Base-by-base conservation (phyloP, 2,797 vertebrate genomes). In the Halcyon badia region DNA sequence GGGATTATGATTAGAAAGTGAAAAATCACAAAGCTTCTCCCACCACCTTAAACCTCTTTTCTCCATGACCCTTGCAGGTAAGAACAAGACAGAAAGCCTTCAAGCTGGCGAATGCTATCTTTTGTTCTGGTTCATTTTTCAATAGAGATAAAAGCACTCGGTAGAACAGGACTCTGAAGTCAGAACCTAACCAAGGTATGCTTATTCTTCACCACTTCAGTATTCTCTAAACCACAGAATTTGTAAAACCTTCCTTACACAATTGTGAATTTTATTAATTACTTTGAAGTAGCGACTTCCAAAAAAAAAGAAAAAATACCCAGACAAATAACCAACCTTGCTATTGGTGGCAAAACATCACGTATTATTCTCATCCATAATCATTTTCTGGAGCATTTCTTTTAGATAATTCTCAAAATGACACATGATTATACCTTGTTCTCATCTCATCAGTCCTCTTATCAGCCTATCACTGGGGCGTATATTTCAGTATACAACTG, bases 1-100 rank as follows among this genome's bases (percentile, higher is more conserved):
- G 81, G 48, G 70, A 90, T 69, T 83, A 87, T n/a, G 46, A 68
- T 88, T 54, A 90, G 86, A 79, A 93, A 84, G 30, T 66, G 28
- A 83, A 95, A 89, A 94, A 75, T 30, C 31, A 58, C 26, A 48
- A 90, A 66, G 52, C 33, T 78, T 82, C 26, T 61, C 49, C 42
- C 31, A 44, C 11, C 14, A 66, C 48, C 71, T 82, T 62, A 56
- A 41, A 69, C 46, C 60, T 85, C 81, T 52, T 73, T 78, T 83
- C 62, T 84, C 58, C 11, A 4, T 5, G 19, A 86, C 46, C 39
- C 31, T 75, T 46, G 26, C 20, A 84, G 28, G 25, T 77, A 57
- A 76, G 62, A 82, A 77, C 30, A 62, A 68, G 79, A 30, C 61
- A 87, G 42, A 93, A 87, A 94, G 19, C n/a, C 54, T 93, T 77